Evolutionary conservation across 1,140 invertebrate genomes (phyloP), one percentile per base, ranked within the genome.

Genomic region (Drosophila ogumai): DNA sequence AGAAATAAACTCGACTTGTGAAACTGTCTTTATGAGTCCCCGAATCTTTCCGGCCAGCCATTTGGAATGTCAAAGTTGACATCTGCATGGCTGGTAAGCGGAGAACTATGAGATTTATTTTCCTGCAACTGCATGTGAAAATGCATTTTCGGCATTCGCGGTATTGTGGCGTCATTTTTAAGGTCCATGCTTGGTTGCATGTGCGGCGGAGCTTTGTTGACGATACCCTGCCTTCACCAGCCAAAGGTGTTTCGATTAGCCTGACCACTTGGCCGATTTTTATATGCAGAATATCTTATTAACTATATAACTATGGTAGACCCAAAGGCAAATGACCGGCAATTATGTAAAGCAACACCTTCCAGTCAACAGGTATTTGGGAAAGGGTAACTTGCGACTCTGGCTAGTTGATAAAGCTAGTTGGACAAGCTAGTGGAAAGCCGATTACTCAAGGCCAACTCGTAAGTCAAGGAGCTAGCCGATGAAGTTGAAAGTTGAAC

Each of bases 61-160:
- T 58, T 43, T 10, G 44, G 56, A 87, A 87, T 87, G 82, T 84
- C 82, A 87, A 79, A 87, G 82, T 87, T 88, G 69, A 86, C 68
- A 72, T 43, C 66, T 72, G 66, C 41, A 69, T 40, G 40, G 34
- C 46, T 58, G 46, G 25, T 47, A 72, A 77, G 47, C 43, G 64
- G 41, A 67, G 55, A 69, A 58, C 50, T 77, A 60, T 59, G 46
- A 59, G 49, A 76, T 67, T 58, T 76, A 67, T 76, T 67, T 69
- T 57, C 41, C 61, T 60, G 55, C 54, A 69, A 25, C 54, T 55
- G 65, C 68, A 78, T 86, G 79, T 78, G 79, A 60, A 77, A 82
- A 79, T 81, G 82, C 75, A 87, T 79, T 75, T 81, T 75, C 52
- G 55, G 66, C 58, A 52, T 72, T 61, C 58, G 55, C 57, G 46